Conservation (phyloP, 2,113 vertebrate species). For the Phoxinus phoxinus region DNA sequence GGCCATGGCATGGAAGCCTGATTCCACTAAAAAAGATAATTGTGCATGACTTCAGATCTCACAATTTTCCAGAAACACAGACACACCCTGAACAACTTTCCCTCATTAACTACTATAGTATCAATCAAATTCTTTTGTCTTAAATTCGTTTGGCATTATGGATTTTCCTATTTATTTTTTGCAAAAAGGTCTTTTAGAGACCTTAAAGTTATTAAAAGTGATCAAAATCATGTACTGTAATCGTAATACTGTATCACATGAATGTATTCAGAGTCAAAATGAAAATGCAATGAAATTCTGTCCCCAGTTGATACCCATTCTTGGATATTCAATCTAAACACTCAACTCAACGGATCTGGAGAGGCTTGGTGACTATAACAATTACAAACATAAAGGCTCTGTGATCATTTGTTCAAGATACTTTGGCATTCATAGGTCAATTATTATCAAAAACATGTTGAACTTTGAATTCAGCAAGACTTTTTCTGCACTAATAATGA, state of each 20-base stretch:
- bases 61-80: background rate
- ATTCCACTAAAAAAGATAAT: background rate
- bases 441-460: background rate
- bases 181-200: too few species aligned
- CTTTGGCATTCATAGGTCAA: background rate
- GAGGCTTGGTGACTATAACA: background rate
- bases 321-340: background rate
- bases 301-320: background rate
- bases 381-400: background rate
- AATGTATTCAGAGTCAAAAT: too few species aligned
- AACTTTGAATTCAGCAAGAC: background rate
- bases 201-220: too few species aligned
- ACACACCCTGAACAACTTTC: too few species aligned
- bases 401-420: background rate
- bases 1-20: background rate
- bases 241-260: too few species aligned
- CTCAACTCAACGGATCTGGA: background rate
- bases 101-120: too few species aligned
- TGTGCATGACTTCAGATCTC: background rate
- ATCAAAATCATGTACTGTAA: background rate
- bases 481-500: background rate
- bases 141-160: too few species aligned
- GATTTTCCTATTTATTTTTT: too few species aligned
- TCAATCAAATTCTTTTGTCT: too few species aligned
- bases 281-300: background rate